Percentiles rank a stretch among this genome's conserved stretches.
Conservation (phyloP, 2,113 vertebrate species). For the Merops nubicus region DNA sequence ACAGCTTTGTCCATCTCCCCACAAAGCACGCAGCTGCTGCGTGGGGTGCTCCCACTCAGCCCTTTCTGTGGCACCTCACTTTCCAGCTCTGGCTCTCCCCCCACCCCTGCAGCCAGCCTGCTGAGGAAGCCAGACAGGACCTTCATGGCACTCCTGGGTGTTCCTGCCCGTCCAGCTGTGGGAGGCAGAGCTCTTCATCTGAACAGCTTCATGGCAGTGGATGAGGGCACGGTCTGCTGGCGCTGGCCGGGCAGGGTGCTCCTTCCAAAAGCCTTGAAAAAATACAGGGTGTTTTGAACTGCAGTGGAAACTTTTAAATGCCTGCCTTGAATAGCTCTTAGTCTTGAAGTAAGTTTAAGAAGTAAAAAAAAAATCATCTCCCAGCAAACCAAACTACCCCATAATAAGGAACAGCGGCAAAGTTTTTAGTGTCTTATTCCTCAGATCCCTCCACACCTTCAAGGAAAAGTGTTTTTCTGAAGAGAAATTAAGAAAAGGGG, state of each 20-base stretch:
- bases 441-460: neutral
- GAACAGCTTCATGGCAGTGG: neutral
- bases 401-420: neutral
- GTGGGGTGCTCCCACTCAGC: neutral
- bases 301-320: neutral
- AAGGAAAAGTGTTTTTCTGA: neutral
- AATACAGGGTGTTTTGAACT: neutral
- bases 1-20: neutral
- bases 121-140: neutral
- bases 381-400: no score
- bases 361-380: neutral
- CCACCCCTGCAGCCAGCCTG: neutral
- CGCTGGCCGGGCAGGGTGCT: neutral
- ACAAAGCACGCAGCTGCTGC: accelerated
- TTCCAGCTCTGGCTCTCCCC: neutral
- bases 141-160: neutral
- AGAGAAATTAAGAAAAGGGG: neutral
- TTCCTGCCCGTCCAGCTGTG: neutral
- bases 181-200: neutral
- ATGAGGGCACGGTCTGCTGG: neutral
- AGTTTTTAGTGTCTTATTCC: neutral
- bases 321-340: neutral
- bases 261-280: neutral
- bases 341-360: neutral
- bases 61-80: accelerated